phyloP scores from a whole-genome alignment of 2,113 vertebrate genomes.

The Phylloscopus trochilus region DNA sequence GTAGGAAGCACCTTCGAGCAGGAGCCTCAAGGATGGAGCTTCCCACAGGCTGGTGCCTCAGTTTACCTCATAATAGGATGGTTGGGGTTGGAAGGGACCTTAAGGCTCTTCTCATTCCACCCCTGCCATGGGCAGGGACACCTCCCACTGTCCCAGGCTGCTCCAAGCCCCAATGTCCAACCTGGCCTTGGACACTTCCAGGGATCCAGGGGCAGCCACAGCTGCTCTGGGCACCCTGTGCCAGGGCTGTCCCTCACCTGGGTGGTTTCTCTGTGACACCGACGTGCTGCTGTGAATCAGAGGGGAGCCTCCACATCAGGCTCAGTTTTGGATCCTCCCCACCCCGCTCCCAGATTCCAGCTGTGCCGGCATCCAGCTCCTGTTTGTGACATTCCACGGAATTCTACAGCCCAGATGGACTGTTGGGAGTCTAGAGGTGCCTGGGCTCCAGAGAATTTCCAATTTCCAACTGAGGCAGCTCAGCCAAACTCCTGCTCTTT shows the following conservation, averaged over 20 bases:
- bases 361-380: not conserved
- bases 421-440: not conserved
- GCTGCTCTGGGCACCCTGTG: not conserved
- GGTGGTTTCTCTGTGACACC: not conserved
- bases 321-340: not conserved
- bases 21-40: not conserved
- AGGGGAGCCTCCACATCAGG: not conserved
- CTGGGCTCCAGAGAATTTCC: not conserved
- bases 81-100: not conserved
- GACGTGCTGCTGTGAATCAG: not conserved
- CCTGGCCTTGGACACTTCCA: not conserved
- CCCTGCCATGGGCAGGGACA: not conserved
- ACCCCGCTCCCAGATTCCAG: not conserved
- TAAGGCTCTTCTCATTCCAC: rapidly evolving
- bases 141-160: rapidly evolving
- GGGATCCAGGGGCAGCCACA: not conserved
- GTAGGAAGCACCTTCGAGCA: not conserved
- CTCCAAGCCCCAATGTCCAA: rapidly evolving
- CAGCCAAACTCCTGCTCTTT: not conserved
- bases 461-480: not conserved
- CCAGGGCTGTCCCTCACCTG: not conserved
- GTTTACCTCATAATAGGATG: not conserved
- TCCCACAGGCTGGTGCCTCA: not conserved
- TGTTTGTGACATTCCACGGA: rapidly evolving
- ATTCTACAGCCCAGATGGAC: not conserved